Evolutionary conservation across 1,140 invertebrate species (phyloP).

Genomic region (Pissodes strobi): DNA sequence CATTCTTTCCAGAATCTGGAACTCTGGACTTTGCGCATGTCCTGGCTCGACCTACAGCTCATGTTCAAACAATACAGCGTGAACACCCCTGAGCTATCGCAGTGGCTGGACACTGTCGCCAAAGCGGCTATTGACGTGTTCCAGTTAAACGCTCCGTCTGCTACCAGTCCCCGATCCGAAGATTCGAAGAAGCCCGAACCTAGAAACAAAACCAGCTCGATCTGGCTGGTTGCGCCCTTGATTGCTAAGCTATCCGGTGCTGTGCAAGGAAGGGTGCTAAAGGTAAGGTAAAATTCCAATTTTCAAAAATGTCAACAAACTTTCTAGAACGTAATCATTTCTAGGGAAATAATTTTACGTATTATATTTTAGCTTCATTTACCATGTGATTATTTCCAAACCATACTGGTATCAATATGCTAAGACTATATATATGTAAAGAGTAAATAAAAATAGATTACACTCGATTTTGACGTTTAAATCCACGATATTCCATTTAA

Average conservation of each 20-base stretch:
- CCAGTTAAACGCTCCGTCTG: conserved; percentile 60
- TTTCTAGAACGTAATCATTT: conserved; percentile 80
- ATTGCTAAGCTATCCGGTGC: conserved; percentile 88
- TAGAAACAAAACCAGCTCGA: conserved; percentile 65
- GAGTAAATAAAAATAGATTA: background rate
- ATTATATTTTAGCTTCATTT: too few species aligned
- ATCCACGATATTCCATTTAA: too few species aligned
- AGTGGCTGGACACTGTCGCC: conserved; percentile 91
- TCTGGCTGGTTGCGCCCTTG: conserved; percentile 93
- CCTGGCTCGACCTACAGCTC: conserved; percentile 91
- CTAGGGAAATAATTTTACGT: background rate
- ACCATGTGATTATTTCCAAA: background rate
- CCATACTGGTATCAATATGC: background rate
- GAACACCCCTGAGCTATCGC: conserved; percentile 72
- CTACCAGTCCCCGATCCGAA: conserved; percentile 53
- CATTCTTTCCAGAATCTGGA: conserved; percentile 85
- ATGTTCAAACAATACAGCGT: conserved; percentile 89
- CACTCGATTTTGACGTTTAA: too few species aligned
- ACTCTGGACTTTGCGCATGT: conserved; percentile 97
- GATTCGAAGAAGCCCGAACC: conserved; percentile 47
- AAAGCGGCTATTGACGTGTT: conserved; percentile 93
- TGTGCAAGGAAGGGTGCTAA: conserved; percentile 90
- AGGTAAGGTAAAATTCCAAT: conserved; percentile 62
- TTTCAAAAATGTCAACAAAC: background rate
- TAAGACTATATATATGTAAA: too few species aligned